These are phyloP conservation scores for Coracopsis vasa DNA, from an alignment of 2,113 vertebrate genomes.

Conservation along the genomic window DNA sequence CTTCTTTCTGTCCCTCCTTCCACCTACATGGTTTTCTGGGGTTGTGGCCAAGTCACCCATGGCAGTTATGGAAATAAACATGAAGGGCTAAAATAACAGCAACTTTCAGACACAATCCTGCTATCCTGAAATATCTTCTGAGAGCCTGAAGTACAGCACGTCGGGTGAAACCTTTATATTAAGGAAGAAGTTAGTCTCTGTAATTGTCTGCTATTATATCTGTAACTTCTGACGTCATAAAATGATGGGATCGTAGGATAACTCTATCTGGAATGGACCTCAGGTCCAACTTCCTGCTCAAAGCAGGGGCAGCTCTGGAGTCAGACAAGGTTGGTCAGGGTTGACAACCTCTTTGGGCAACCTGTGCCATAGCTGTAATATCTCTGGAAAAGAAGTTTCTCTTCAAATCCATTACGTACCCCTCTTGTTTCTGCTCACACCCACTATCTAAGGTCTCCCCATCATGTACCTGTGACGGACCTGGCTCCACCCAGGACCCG, in stretches of 20 bases:
- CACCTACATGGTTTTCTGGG: neutral
- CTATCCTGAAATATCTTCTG: conserved; percentile 8
- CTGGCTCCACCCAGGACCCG: neutral
- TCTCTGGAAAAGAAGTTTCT: neutral
- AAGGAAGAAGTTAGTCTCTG: neutral
- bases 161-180: neutral
- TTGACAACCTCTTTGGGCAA: neutral
- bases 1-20: neutral
- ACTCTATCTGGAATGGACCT: neutral
- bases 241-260: neutral
- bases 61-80: conserved; percentile 16
- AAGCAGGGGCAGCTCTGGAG: neutral
- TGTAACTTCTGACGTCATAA: neutral
- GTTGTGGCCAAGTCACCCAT: neutral
- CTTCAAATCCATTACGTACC: neutral
- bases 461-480: neutral
- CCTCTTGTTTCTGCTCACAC: neutral
- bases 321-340: neutral
- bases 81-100: conserved; percentile 1
- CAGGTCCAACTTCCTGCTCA: neutral
- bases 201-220: conserved; percentile 10
- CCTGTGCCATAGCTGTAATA: neutral
- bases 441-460: neutral
- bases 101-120: neutral
- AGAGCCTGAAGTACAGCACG: neutral